Conservation (phyloP, 2,888 invertebrate genomes). For the Heliconius ethilla region DNA sequence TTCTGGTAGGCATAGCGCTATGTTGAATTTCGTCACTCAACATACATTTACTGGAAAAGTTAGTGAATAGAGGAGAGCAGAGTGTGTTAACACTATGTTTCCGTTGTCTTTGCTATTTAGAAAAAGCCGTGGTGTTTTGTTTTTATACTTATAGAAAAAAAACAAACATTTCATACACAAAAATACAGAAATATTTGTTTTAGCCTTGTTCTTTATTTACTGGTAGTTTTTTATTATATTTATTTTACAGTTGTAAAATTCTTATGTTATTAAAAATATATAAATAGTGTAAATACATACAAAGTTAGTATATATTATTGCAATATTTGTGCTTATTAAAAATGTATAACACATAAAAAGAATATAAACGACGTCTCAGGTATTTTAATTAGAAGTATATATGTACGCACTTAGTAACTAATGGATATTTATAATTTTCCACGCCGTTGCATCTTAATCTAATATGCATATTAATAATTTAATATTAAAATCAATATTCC, state of each 20-base stretch:
- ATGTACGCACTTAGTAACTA: not conserved
- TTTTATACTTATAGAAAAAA: too few relatives aligned
- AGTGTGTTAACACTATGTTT: not conserved
- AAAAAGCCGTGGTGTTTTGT: not conserved
- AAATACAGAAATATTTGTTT: not conserved
- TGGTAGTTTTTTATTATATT: not conserved
- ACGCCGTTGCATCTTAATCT: constrained; percentile 6
- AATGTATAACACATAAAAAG: not conserved
- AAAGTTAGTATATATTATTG: constrained; percentile 8
- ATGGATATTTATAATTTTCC: not conserved
- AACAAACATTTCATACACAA: not conserved
- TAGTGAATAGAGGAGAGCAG: not conserved
- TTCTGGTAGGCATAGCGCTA: too few relatives aligned
- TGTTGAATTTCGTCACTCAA: not conserved
- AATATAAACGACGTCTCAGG: constrained; percentile 3
- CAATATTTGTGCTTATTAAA: not conserved
- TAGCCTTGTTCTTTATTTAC: not conserved
- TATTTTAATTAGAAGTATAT: constrained; percentile 2
- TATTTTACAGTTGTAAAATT: not conserved
- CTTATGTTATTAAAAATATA: not conserved
- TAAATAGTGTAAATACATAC: not conserved
- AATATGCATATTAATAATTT: constrained; percentile 5
- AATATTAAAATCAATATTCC: constrained; percentile 17
- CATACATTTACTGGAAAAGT: not conserved
- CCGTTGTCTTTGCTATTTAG: not conserved